phyloP scores from a whole-genome alignment of 2,113 vertebrate species.

The Mustela lutreola region DNA sequence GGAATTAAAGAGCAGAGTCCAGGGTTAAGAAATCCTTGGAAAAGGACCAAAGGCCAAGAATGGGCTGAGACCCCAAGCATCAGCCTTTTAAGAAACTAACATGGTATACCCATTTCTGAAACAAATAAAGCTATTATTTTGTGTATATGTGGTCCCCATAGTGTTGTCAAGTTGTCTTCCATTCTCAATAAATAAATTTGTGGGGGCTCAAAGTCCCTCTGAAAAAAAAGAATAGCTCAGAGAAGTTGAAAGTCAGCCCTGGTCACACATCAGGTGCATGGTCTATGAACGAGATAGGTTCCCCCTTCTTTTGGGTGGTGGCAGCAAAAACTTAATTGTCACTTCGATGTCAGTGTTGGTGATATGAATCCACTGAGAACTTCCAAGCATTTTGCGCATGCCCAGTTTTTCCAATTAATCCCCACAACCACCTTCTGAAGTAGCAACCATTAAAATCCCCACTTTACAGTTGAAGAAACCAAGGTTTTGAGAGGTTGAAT shows the following conservation, averaged over 20 bases:
- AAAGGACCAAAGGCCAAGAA: neutral
- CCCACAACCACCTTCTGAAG: neutral
- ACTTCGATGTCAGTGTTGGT: rapidly evolving
- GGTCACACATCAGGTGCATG: neutral
- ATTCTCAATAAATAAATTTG: neutral
- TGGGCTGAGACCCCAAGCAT: neutral
- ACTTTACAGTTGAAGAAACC: neutral
- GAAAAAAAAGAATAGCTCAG: neutral
- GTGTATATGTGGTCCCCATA: too few species aligned
- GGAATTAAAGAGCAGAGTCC: neutral
- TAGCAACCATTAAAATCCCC: neutral
- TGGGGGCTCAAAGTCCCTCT: neutral
- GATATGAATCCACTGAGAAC: rapidly evolving
- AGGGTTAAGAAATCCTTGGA: neutral
- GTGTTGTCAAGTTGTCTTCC: neutral
- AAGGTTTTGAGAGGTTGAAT: neutral
- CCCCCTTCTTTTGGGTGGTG: neutral
- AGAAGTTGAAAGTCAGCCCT: neutral
- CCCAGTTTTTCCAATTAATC: too few species aligned
- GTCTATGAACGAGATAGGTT: too few species aligned
- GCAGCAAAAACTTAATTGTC: neutral
- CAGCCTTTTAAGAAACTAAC: neutral
- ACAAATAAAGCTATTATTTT: neutral
- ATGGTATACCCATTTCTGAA: neutral
- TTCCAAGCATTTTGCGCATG: neutral